Conservation (phyloP, 1,140 invertebrate species). For the Brachionus asplanchnoidis region DNA sequence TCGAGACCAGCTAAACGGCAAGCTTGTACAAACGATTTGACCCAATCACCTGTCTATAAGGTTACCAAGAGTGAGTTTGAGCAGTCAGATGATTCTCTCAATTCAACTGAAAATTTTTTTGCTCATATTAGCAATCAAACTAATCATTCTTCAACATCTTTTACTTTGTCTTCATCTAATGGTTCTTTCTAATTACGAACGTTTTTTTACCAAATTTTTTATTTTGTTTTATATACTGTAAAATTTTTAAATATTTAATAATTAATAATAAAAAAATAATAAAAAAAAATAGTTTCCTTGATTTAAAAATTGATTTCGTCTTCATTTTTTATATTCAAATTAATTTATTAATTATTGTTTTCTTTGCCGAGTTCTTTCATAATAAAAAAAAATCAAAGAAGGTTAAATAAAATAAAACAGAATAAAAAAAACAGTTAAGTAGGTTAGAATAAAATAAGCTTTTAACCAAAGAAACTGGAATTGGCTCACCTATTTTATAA, state of each 20-base stretch:
- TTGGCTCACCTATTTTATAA: too few species aligned
- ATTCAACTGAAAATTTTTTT: slow-evolving; percentile 22
- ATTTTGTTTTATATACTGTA: background rate
- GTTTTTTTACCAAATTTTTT: background rate
- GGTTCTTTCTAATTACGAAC: background rate
- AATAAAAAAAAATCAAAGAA: too few species aligned
- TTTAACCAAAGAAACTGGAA: too few species aligned
- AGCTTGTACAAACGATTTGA: background rate
- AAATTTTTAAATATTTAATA: too few species aligned
- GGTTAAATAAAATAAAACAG: too few species aligned
- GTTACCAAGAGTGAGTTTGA: background rate
- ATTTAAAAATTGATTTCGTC: too few species aligned
- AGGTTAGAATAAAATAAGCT: too few species aligned
- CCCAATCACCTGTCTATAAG: background rate
- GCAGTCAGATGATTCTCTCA: slow-evolving; percentile 12
- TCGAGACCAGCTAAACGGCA: background rate
- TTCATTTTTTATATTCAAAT: too few species aligned
- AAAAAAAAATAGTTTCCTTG: slow-evolving; percentile 8
- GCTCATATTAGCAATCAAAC: slow-evolving; percentile 13
- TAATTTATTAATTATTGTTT: too few species aligned
- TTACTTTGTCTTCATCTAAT: background rate
- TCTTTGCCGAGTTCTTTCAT: too few species aligned
- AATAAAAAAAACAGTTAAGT: too few species aligned
- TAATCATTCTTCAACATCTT: slow-evolving; percentile 13
- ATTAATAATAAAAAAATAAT: background rate